Evolutionary conservation across 1,140 invertebrate genomes (phyloP).

Genomic region (Panagrolaimus sp.): DNA sequence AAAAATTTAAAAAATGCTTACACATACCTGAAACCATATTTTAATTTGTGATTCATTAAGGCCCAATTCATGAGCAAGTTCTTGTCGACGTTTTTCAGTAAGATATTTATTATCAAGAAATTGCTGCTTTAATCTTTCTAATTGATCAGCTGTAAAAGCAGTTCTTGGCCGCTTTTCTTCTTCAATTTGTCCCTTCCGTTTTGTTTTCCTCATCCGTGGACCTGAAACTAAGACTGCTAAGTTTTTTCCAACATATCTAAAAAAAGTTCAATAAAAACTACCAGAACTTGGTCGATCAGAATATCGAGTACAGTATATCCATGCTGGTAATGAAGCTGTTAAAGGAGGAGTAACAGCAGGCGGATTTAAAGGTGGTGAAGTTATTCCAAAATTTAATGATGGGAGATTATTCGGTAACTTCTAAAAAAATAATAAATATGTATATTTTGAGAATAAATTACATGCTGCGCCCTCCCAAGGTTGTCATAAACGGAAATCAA

Average conservation of each 20-base stretch:
- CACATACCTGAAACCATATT: conserved; percentile 67
- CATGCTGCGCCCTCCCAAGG: too few relatives aligned
- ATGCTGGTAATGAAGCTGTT: conserved; percentile 71
- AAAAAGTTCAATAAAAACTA: conserved; percentile 59
- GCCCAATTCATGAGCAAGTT: conserved; percentile 80
- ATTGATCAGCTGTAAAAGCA: conserved; percentile 89
- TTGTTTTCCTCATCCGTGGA: conserved; percentile 77
- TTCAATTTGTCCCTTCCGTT: conserved; percentile 62
- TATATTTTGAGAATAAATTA: too few relatives aligned
- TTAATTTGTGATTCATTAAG: conserved; percentile 98
- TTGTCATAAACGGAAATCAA: too few relatives aligned
- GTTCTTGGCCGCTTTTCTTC: conserved; percentile 93
- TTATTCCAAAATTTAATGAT: conserved; percentile 5
- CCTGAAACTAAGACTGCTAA: conserved; percentile 64
- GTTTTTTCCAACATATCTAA: conserved; percentile 12
- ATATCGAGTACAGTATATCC: conserved; percentile 93
- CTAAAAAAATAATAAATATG: conserved; percentile 9
- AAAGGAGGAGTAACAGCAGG: background rate
- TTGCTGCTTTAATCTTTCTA: conserved; percentile 82
- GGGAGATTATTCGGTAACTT: background rate
- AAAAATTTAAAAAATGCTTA: too few relatives aligned
- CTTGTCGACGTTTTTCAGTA: conserved; percentile 82
- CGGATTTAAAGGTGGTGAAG: background rate
- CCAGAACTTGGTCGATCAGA: conserved; percentile 89
- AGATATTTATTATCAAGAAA: conserved; percentile 88